Evolutionary conservation across 92 coral and sea anemone species (phyloP), one percentile per base, ranked within the genome.

Genomic region (Isaurus tuberculatus): DNA sequence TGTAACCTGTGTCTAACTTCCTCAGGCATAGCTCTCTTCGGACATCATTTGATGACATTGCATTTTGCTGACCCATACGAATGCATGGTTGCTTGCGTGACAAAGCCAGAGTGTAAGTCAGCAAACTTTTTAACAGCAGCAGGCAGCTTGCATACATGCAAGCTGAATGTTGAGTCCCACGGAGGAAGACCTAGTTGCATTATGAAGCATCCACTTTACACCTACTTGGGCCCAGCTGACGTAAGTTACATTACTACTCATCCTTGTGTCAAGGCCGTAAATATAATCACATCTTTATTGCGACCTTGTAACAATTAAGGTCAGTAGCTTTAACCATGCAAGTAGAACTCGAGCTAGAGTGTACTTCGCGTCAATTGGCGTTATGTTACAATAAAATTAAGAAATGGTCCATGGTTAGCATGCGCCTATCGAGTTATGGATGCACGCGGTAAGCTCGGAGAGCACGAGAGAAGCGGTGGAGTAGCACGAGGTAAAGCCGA

Each of bases 31-130:
- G 28, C 65, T 48, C 64, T 73, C 5, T 13, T 27, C 29, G 79
- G 79, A 29, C 79, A 51, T n/a, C 25, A 28, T 6, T 15, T 73
- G 26, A 26, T 28, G 37, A 73, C 79, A 0, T 0, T 48, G 64
- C 9, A 25, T 16, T n/a, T 27, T 0, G 29, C 65, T 29, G 46
- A 74, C 17, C 65, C 29, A 9, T 15, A 46, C 8, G 66, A 51
- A 15, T 74, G 80, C 80, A 30, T 55, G 80, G 11, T 29, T 28
- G 66, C 66, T 16, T 74, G 80, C 30, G 19, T 49, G 43, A 33
- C 80, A 3, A 55, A 51, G 3, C 31, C 80, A 74, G 17, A 7
- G 16, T 74, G 80, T 9, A 74, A 74, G 80, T 74, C 80, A 6
- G 16, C 58, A 4, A 74, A 74, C 51, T 74, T 46, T 33, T 19